Evolutionary conservation across 1,140 invertebrate species (phyloP).

Genomic region (Neotoxoptera formosana): DNA sequence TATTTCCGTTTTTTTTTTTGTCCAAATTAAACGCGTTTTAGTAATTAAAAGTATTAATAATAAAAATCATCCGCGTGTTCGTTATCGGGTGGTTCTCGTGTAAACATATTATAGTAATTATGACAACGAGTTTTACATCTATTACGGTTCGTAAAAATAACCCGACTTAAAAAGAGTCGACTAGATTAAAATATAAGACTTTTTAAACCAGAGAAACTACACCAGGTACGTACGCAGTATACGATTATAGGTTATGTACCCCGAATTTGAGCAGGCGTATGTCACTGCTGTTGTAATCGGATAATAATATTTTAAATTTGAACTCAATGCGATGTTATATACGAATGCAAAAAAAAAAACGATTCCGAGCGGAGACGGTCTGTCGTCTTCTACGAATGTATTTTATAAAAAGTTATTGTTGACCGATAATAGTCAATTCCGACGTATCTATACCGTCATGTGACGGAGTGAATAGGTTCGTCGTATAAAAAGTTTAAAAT

Average conservation of each 20-base stretch:
- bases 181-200: no score
- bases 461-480: background rate
- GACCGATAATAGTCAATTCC: background rate
- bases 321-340: no score
- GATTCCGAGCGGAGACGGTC: no score
- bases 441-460: background rate
- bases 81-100: background rate
- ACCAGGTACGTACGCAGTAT: no score
- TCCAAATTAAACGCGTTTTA: background rate
- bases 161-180: no score
- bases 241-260: no score
- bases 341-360: no score
- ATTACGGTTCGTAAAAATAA: background rate
- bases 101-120: no score
- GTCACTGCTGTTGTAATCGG: no score
- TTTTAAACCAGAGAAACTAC: no score
- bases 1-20: background rate
- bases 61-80: background rate
- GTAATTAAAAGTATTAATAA: background rate
- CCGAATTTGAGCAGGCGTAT: no score
- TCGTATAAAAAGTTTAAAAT: background rate
- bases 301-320: no score
- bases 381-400: background rate
- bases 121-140: background rate
- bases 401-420: background rate